Evolutionary conservation across 2,797 vertebrate species (phyloP).

Genomic region (Sebastes minor): DNA sequence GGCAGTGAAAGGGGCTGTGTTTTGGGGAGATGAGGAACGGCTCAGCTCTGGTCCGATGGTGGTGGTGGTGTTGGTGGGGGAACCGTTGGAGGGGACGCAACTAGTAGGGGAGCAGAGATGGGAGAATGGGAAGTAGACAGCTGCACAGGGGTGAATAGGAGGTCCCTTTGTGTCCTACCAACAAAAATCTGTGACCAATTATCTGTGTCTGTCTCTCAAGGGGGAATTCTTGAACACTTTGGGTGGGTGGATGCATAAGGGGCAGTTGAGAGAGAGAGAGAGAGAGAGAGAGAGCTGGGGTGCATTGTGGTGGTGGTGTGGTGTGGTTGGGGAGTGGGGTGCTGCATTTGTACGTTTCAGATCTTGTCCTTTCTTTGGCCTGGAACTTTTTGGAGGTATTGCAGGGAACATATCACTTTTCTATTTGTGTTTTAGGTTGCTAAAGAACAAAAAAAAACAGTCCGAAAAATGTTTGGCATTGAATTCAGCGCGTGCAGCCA

Average conservation of each 20-base stretch:
- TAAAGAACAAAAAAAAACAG: background rate
- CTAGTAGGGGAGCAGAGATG: conserved; percentile 52
- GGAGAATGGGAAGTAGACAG: conserved; percentile 79
- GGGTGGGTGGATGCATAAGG: conserved; percentile 50
- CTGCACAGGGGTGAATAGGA: conserved; percentile 83
- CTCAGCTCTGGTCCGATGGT: conserved; percentile 19
- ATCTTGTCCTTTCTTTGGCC: conserved; percentile 13
- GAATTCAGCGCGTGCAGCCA: background rate
- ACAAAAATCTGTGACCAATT: conserved; percentile 88
- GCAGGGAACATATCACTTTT: background rate
- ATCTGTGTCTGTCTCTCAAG: conserved; percentile 82
- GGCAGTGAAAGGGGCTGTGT: conserved; percentile 73
- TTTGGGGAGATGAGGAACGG: conserved; percentile 37
- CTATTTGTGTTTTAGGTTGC: background rate
- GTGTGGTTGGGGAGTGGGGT: background rate
- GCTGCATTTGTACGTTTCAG: background rate
- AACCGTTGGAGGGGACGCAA: conserved; percentile 33
- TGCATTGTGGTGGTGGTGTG: background rate
- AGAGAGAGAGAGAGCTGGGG: background rate
- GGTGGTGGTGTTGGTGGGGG: conserved; percentile 20
- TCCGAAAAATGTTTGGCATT: background rate
- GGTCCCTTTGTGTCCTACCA: conserved; percentile 83
- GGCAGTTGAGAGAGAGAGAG: conserved; percentile 20
- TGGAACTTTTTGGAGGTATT: background rate
- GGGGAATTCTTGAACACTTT: conserved; percentile 74